Evolutionary conservation across 2,888 invertebrate genomes (phyloP).

Genomic region (Tiphia femorata): DNA sequence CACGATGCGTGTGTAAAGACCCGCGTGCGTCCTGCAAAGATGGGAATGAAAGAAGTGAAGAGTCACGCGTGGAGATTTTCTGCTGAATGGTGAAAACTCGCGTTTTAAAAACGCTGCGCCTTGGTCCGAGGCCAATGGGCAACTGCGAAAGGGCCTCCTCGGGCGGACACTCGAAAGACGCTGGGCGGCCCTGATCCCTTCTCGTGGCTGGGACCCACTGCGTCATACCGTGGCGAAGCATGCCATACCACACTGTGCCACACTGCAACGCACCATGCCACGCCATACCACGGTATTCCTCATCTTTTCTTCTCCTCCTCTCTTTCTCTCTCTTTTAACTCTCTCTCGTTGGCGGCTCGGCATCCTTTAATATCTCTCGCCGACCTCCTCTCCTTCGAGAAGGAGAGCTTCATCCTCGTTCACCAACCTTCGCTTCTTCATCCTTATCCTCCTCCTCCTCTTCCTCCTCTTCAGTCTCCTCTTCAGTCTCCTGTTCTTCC

Average conservation of each 20-base stretch:
- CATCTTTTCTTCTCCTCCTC: constrained; percentile 24
- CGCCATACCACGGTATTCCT: constrained; percentile 36
- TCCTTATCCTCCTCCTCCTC: constrained; percentile 25
- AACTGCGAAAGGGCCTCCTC: no score
- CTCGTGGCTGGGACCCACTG: constrained; percentile 42
- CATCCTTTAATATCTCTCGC: constrained; percentile 63
- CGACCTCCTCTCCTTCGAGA: constrained; percentile 48
- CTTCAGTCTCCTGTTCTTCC: constrained; percentile 14
- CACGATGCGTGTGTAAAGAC: no score
- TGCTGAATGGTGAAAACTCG: no score
- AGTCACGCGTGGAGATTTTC: no score
- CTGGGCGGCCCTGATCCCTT: constrained; percentile 44
- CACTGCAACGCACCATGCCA: constrained; percentile 58
- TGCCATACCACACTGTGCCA: no score
- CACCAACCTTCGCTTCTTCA: background rate
- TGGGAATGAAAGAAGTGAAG: no score
- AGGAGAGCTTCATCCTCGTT: constrained; percentile 10
- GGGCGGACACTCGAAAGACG: no score
- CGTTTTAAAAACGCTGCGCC: no score
- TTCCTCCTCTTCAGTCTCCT: constrained; percentile 5
- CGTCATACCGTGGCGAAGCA: no score
- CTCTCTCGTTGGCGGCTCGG: constrained; percentile 47
- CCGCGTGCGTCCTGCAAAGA: no score
- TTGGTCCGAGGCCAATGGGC: no score
- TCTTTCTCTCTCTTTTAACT: constrained; percentile 18